phyloP scores from a whole-genome alignment of 2,797 vertebrate genomes.

The Darevskia mixta region DNA sequence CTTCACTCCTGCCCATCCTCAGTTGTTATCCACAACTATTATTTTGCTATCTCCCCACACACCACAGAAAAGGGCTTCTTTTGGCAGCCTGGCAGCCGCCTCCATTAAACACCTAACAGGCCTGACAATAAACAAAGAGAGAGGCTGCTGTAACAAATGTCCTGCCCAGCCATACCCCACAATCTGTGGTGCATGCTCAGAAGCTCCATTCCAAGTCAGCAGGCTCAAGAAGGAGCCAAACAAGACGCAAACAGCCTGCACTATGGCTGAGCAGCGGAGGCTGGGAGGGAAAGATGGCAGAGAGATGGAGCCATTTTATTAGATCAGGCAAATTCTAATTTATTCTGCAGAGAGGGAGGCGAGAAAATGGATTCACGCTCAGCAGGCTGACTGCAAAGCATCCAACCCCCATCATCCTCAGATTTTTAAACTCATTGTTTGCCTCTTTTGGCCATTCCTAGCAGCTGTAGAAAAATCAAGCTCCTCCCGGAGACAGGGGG shows the following conservation, averaged over 20 bases:
- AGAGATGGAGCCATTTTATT: constrained; percentile 96
- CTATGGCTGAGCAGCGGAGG: constrained; percentile 51
- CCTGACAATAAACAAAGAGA: constrained; percentile 91
- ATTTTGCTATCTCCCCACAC: too few relatives aligned
- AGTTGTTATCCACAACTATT: too few relatives aligned
- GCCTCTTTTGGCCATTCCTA: not conserved
- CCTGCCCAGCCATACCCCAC: constrained; percentile 72
- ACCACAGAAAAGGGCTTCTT: not conserved
- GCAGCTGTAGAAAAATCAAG: not conserved
- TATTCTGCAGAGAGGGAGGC: constrained; percentile 76
- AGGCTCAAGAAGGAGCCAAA: not conserved
- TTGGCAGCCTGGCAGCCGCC: constrained; percentile 81
- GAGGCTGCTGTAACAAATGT: constrained; percentile 87
- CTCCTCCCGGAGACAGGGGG: not conserved
- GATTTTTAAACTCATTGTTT: constrained; percentile 23
- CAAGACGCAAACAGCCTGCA: not conserved
- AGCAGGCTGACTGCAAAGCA: constrained; percentile 68
- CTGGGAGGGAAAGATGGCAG: constrained; percentile 57
- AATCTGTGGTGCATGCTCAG: not conserved
- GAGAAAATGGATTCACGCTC: constrained; percentile 77
- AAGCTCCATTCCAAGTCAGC: not conserved
- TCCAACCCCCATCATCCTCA: constrained; percentile 62
- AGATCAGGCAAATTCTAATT: constrained; percentile 85
- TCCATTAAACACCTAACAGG: constrained; percentile 88
- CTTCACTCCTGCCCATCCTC: not conserved